Evolutionary conservation across 2,797 vertebrate genomes (phyloP).

Genomic region (Bovichtus variegatus): DNA sequence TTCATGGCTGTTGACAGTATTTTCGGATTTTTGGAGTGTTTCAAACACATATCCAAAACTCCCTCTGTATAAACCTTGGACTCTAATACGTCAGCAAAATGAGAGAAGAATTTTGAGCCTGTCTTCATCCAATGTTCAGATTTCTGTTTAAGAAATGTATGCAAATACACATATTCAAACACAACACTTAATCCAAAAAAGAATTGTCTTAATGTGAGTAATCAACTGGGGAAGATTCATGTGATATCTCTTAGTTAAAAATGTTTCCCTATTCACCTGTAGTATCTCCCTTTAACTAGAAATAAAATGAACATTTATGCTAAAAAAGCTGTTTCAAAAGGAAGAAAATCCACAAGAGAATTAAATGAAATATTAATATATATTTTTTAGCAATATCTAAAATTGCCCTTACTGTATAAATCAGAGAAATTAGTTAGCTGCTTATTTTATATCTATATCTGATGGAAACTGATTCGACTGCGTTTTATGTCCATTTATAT

Average conservation of each 20-base stretch:
- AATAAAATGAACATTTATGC: too few relatives aligned
- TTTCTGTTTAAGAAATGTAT: not conserved
- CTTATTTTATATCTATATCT: slow-evolving; percentile 6
- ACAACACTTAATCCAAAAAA: too few relatives aligned
- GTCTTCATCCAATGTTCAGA: not conserved
- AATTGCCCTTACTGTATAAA: slow-evolving; percentile 2
- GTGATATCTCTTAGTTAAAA: too few relatives aligned
- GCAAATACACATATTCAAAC: not conserved
- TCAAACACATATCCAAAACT: too few relatives aligned
- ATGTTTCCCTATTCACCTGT: too few relatives aligned
- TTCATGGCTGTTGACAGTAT: too few relatives aligned
- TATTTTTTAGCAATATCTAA: slow-evolving; percentile 9
- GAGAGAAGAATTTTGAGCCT: not conserved
- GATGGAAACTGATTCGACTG: slow-evolving; percentile 7
- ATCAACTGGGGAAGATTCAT: too few relatives aligned
- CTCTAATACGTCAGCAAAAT: too few relatives aligned
- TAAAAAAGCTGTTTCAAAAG: not conserved
- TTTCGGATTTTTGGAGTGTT: not conserved
- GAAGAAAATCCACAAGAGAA: not conserved
- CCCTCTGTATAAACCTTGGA: not conserved
- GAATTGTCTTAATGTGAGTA: too few relatives aligned
- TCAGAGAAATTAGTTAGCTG: slow-evolving; percentile 4
- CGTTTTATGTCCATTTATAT: slow-evolving; percentile 12
- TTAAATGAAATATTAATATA: not conserved
- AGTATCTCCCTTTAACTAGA: too few relatives aligned